phyloP scores from a whole-genome alignment of 2,113 vertebrate species.

The Caloenas nicobarica region DNA sequence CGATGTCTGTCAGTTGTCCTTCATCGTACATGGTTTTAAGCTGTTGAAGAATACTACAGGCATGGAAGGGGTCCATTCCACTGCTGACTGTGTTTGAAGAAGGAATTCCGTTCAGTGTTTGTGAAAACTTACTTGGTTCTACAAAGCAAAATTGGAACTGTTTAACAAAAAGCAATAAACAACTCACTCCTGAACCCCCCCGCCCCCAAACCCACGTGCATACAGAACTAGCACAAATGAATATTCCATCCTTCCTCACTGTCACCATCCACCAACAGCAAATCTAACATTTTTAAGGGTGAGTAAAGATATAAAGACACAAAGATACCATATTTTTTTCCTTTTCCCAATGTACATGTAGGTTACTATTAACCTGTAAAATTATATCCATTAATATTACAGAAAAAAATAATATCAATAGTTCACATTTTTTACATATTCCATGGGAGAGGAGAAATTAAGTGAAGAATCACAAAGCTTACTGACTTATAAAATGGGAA shows the following conservation, averaged over 20 bases:
- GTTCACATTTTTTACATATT: background rate
- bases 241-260: background rate
- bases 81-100: slow-evolving; percentile 82
- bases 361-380: background rate
- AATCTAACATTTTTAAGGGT: background rate
- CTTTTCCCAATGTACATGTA: background rate
- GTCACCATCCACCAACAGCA: background rate
- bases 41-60: slow-evolving; percentile 95
- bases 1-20: slow-evolving; percentile 96
- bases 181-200: no score
- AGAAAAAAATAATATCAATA: background rate
- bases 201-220: background rate
- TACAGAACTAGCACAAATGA: background rate
- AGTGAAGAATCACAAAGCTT: background rate
- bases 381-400: background rate
- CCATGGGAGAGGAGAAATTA: background rate
- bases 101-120: slow-evolving; percentile 90
- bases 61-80: slow-evolving; percentile 93
- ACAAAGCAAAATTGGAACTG: slow-evolving; percentile 43
- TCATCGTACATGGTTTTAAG: slow-evolving; percentile 97
- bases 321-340: background rate
- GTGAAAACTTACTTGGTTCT: slow-evolving; percentile 96
- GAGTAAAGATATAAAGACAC: background rate
- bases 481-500: background rate
- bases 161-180: background rate